phyloP scores from a whole-genome alignment of 2,113 vertebrate species.

The Syngnathoides biaculeatus region DNA sequence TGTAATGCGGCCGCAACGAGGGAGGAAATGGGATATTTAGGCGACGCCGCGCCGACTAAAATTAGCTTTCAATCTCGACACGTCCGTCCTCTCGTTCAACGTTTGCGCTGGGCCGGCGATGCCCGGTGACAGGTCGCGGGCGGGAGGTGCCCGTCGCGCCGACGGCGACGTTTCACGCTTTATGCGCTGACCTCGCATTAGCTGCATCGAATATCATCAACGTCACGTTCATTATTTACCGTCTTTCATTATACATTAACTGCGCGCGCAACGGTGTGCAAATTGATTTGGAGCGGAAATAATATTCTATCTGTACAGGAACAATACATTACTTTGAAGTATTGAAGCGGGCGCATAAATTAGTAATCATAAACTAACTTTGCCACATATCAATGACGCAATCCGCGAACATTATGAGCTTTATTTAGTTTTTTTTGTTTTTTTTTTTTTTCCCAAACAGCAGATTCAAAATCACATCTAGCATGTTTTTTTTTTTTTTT shows the following conservation, averaged over 20 bases:
- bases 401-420: no score
- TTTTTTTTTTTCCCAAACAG: no score
- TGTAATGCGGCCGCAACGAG: slow-evolving; percentile 8
- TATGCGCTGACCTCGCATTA: slow-evolving; percentile 19
- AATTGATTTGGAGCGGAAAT: not conserved
- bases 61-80: slow-evolving; percentile 4
- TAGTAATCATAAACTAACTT: not conserved
- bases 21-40: slow-evolving; percentile 13
- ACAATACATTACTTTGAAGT: not conserved
- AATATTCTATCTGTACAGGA: not conserved
- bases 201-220: slow-evolving; percentile 17
- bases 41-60: slow-evolving; percentile 4
- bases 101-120: slow-evolving; percentile 15
- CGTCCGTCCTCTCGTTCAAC: slow-evolving; percentile 8
- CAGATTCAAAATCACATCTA: no score
- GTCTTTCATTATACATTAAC: slow-evolving; percentile 39
- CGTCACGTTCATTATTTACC: slow-evolving; percentile 40
- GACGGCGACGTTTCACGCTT: slow-evolving; percentile 24
- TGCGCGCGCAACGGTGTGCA: not conserved
- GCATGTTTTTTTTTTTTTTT: no score
- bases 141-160: slow-evolving; percentile 5
- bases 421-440: no score
- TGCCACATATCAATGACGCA: no score
- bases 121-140: not conserved
- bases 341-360: not conserved